phyloP scores from a whole-genome alignment of 2,888 invertebrate species.

The Drosophila putrida region DNA sequence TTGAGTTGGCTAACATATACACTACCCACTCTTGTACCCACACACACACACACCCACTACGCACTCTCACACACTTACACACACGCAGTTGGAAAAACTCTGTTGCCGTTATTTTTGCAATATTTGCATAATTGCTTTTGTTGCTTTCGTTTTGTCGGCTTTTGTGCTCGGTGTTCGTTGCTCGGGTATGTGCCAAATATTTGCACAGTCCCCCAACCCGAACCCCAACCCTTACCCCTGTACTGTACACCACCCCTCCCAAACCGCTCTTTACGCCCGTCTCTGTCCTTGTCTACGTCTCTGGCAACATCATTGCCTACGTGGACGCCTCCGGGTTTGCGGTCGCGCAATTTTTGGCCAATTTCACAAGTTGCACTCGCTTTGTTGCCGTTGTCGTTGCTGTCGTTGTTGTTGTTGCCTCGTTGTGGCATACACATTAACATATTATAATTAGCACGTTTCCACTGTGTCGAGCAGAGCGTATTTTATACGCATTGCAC shows the following conservation, averaged over 20 bases:
- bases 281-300: not conserved
- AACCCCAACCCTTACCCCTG: not conserved
- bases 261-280: not conserved
- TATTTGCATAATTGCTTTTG: conserved; percentile 76
- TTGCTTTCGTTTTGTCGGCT: conserved; percentile 68
- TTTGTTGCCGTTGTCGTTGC: conserved; percentile 14
- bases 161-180: conserved; percentile 34
- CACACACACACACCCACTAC: conserved; percentile 29
- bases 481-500: conserved; percentile 68
- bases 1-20: conserved; percentile 44
- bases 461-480: conserved; percentile 49
- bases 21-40: conserved; percentile 28
- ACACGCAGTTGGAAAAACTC: conserved; percentile 33
- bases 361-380: conserved; percentile 67
- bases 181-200: conserved; percentile 60
- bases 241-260: not conserved
- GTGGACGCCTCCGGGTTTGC: conserved; percentile 41
- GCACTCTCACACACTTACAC: conserved; percentile 21
- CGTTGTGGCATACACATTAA: conserved; percentile 50
- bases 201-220: conserved; percentile 39
- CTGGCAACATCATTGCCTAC: conserved; percentile 19
- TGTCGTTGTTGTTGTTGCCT: conserved; percentile 4
- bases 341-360: conserved; percentile 65
- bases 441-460: conserved; percentile 73
- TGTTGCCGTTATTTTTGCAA: conserved; percentile 71